Evolutionary conservation across 2,113 vertebrate species (phyloP).

Genomic region (Lipotes vexillifer): DNA sequence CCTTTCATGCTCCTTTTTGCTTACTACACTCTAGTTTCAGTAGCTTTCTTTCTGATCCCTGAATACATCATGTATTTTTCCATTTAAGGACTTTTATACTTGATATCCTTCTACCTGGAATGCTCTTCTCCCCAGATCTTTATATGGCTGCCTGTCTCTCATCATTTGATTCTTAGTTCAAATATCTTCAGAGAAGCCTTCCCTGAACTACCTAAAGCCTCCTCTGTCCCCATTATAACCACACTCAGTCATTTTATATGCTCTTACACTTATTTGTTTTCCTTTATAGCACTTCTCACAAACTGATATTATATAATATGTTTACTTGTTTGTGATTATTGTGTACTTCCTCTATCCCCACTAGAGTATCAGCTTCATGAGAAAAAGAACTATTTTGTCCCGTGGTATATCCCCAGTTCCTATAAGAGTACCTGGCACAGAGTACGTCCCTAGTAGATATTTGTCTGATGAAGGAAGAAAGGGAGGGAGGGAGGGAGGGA

Average conservation of each 20-base stretch:
- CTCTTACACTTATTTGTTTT: not conserved
- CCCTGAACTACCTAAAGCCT: not conserved
- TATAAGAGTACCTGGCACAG: not conserved
- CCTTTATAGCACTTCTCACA: not conserved
- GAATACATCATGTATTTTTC: not conserved
- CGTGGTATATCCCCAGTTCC: not conserved
- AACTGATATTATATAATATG: not conserved
- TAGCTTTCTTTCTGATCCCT: slow-evolving; percentile 1
- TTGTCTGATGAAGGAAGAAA: not conserved
- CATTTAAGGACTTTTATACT: not conserved
- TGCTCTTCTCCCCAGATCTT: not conserved
- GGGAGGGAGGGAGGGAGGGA: not conserved
- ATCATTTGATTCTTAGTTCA: slow-evolving; percentile 21
- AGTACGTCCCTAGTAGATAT: not conserved
- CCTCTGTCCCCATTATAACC: not conserved
- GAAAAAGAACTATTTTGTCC: not conserved
- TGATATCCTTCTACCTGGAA: not conserved
- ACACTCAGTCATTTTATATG: not conserved
- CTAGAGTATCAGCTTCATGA: not conserved
- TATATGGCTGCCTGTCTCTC: not conserved
- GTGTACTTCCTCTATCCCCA: not conserved
- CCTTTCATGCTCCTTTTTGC: slow-evolving; percentile 6
- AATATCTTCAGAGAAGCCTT: slow-evolving; percentile 8
- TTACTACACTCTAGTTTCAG: not conserved
- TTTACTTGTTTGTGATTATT: slow-evolving; percentile 33